A percentile compares a stretch with the other conserved stretches of the same genome.
Evolutionary conservation across 2,797 vertebrate species (phyloP).

Genomic region (Phoxinus dragarum): DNA sequence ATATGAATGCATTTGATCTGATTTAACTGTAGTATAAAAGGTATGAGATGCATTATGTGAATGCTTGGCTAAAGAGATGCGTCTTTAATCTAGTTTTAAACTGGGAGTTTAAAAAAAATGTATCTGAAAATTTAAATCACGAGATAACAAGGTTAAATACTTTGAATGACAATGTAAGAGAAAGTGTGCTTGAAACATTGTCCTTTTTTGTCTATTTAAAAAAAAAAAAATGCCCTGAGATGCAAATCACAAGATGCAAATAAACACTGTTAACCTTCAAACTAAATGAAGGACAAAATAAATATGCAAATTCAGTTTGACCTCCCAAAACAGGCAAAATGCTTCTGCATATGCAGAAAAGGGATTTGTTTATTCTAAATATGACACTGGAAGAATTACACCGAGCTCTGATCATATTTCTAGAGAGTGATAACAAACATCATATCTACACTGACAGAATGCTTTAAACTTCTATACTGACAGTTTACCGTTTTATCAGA

Average conservation of each 20-base stretch:
- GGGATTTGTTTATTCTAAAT: neutral
- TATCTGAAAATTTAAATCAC: neutral
- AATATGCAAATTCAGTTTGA: neutral
- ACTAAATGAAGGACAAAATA: neutral
- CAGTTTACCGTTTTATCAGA: neutral
- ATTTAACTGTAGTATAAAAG: too few species aligned
- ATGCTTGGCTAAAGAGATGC: too few species aligned
- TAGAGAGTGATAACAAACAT: neutral
- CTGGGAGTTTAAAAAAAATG: too few species aligned
- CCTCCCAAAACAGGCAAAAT: neutral
- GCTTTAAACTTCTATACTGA: neutral
- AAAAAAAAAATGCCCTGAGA: neutral
- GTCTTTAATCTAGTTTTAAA: too few species aligned
- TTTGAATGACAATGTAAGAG: neutral
- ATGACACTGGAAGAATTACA: neutral
- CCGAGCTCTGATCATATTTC: neutral
- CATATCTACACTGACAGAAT: neutral
- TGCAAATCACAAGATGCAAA: constrained; percentile 3
- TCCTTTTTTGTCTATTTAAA: neutral
- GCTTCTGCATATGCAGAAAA: neutral
- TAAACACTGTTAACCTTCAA: neutral
- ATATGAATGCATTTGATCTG: too few species aligned
- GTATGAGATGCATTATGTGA: too few species aligned
- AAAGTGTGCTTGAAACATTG: neutral
- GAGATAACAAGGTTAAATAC: neutral